phyloP scores from a whole-genome alignment of 2,113 vertebrate genomes.

The Eulacestoma nigropectus region DNA sequence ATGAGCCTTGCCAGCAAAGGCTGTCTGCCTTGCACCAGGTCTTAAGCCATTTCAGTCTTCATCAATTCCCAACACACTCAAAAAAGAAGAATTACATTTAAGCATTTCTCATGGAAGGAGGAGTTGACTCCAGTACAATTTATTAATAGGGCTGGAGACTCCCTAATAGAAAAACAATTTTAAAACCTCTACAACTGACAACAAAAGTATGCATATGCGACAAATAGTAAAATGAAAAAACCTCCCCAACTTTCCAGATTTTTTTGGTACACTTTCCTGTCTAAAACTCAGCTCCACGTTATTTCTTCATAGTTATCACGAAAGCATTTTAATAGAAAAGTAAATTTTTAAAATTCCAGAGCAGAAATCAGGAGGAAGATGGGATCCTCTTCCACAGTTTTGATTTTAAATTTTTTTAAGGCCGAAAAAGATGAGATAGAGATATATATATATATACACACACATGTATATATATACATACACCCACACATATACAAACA shows the following conservation, averaged over 20 bases:
- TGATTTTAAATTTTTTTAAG: background rate
- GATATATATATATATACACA: background rate
- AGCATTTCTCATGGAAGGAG: background rate
- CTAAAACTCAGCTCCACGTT: constrained; percentile 16
- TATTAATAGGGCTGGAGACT: background rate
- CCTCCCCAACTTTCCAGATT: background rate
- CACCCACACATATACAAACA: background rate
- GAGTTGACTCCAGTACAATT: background rate
- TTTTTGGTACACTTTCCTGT: background rate
- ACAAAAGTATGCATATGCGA: background rate
- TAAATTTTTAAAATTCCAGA: background rate
- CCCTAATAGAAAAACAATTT: background rate
- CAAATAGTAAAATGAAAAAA: background rate
- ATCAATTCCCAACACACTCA: background rate
- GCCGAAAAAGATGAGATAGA: background rate
- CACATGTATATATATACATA: background rate
- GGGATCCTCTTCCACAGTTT: background rate
- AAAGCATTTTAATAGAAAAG: background rate
- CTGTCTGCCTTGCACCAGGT: background rate
- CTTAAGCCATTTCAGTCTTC: background rate
- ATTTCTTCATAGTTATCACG: background rate
- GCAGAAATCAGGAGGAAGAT: background rate
- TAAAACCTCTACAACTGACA: background rate
- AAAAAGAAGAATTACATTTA: background rate
- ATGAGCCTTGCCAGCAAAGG: background rate